Base-by-base conservation (phyloP, 2,888 invertebrate genomes). In the Eristalis tenax region DNA sequence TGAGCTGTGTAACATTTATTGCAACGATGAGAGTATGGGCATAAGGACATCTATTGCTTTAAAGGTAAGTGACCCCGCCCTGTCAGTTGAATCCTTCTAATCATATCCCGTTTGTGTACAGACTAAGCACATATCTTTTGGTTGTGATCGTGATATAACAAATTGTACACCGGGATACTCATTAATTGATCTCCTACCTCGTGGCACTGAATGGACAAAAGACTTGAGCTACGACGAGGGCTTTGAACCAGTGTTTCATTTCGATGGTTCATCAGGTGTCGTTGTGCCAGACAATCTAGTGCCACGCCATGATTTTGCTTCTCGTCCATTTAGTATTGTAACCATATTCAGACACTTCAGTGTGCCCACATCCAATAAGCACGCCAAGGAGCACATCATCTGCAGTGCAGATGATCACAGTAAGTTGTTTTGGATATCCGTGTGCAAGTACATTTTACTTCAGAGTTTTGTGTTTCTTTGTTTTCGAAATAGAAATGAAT, bases 391-490 rank as follows among this genome's bases (percentile, higher is more conserved):
- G 92, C 99, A 99, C 91, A 96, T 99, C 90, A 94, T 99, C 64
- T 99, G 99, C 93, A 97, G 97, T 90, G 98, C 99, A 32, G 99
- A 99, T 93, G 98, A 99, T 92, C 98, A 99, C 92, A 98, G 98
- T 98, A 91, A 95, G 96, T 94, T 1, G 0, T 43, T 32, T 81
- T 18, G 13, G n/a, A 1, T 4, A 22, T 13, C 4, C 28, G 70
- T 56, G 28, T 2, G 26, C 10, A 5, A n/a, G n/a, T 18, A 10
- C n/a, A 28, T n/a, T 56, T 28, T 26, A 15, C 32, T 8, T 35
- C 5, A 23, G 66, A 35, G 56, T 68, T 57, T 18, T 68, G 2
- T 3, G 73, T 78, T 87, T 81, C 88, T 89, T 85, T 93, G 32
- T 32, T 93, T 50, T 50, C 5, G 18, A 8, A 18, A 1, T 94